These are phyloP conservation scores for Antitype chi DNA, from an alignment of 2,888 invertebrate species.

Conservation along the genomic window DNA sequence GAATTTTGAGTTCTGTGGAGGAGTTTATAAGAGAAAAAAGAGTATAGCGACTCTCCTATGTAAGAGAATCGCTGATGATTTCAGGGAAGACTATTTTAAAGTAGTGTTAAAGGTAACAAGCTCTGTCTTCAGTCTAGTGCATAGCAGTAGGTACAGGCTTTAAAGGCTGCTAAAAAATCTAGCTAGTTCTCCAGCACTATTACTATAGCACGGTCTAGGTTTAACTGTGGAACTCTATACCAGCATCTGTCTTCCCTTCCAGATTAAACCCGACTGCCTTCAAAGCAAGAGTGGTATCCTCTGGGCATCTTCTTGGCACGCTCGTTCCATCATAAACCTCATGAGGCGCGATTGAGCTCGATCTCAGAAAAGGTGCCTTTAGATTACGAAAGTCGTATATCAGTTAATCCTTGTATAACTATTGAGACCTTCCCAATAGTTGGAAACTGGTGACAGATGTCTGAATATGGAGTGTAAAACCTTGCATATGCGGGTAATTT, in stretches of 20 bases:
- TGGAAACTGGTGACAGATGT: background rate
- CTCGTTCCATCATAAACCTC: background rate
- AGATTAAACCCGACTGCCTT: too few relatives aligned
- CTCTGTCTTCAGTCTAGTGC: background rate
- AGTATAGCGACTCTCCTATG: background rate
- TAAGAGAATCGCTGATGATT: background rate
- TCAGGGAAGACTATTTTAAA: background rate
- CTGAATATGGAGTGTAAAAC: background rate
- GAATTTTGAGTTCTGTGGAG: background rate
- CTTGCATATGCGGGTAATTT: conserved; percentile 17
- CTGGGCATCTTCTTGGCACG: background rate
- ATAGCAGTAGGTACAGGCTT: background rate
- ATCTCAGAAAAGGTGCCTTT: too few relatives aligned
- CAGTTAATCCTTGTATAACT: background rate
- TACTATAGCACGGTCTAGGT: background rate
- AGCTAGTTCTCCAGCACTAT: background rate
- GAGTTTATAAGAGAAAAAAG: background rate
- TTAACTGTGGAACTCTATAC: too few relatives aligned
- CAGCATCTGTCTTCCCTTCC: too few relatives aligned
- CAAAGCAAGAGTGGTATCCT: too few relatives aligned
- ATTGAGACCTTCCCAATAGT: background rate
- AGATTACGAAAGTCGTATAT: too few relatives aligned
- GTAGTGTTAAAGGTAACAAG: background rate
- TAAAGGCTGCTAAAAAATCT: background rate
- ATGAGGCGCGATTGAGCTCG: too few relatives aligned